Evolutionary conservation across 2,888 invertebrate genomes (phyloP).

Genomic region (Cephus pygmeus): DNA sequence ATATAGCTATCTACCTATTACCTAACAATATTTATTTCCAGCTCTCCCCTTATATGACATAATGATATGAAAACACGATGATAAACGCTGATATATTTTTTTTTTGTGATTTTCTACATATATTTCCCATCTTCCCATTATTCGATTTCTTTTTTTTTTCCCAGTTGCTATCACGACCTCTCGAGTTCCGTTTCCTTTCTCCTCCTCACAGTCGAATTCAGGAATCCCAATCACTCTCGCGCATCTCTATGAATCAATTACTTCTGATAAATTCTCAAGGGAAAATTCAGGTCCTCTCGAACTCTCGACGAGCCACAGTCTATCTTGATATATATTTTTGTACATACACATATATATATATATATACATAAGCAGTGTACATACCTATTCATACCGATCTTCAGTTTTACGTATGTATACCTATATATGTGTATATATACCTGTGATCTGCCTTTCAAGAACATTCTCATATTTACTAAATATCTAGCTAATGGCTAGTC

Average conservation of each 20-base stretch:
- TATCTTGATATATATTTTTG: background rate
- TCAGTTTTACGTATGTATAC: background rate
- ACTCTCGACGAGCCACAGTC: background rate
- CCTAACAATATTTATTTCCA: conserved; percentile 36
- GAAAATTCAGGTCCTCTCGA: background rate
- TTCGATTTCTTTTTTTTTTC: conserved; percentile 3
- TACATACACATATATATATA: too few relatives aligned
- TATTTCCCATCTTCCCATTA: background rate
- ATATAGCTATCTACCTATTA: conserved; percentile 28
- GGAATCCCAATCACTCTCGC: too few relatives aligned
- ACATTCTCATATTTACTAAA: background rate
- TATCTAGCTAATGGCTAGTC: conserved; percentile 5
- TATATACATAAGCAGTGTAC: background rate
- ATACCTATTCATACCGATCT: background rate
- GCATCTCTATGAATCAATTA: too few relatives aligned
- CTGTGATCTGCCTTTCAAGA: background rate
- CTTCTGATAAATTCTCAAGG: background rate
- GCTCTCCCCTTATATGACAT: conserved; percentile 32
- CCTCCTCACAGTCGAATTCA: background rate
- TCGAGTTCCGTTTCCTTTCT: conserved; percentile 5
- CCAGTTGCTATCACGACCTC: conserved; percentile 1
- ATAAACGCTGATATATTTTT: conserved; percentile 37
- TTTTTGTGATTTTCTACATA: background rate
- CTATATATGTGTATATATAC: background rate
- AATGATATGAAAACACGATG: conserved; percentile 58